phyloP scores from a whole-genome alignment of 2,797 vertebrate genomes.

The Rhincodon typus region DNA sequence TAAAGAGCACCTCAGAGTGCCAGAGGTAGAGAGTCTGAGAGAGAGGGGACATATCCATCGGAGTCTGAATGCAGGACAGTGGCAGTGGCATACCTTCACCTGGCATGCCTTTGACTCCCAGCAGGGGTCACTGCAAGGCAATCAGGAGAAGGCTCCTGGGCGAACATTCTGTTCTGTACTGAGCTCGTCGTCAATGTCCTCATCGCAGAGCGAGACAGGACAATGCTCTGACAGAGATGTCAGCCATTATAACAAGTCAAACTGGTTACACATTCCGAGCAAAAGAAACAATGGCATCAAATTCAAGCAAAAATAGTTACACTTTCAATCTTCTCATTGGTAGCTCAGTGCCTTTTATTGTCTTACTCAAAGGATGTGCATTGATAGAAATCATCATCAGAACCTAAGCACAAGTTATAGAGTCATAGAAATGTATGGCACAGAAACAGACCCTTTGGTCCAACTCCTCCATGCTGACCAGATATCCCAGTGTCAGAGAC shows the following conservation, averaged over 20 bases:
- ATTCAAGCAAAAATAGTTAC: neutral
- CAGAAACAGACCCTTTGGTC: no score
- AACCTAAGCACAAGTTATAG: neutral
- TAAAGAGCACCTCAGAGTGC: neutral
- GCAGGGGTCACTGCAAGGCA: neutral
- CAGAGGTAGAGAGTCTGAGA: no score
- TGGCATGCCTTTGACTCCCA: neutral
- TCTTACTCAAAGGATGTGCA: neutral
- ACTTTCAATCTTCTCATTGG: neutral
- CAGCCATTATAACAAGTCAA: neutral
- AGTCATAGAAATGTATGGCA: no score
- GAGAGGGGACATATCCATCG: neutral
- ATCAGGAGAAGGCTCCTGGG: neutral
- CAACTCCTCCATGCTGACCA: no score
- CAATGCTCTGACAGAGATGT: neutral
- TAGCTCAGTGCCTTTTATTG: neutral
- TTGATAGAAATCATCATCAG: neutral
- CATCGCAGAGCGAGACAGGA: neutral
- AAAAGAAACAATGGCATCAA: neutral
- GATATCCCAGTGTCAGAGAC: neutral
- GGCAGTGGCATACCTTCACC: neutral
- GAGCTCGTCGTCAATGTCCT: neutral
- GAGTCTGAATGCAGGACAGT: neutral
- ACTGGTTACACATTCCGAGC: neutral
- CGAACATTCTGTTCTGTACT: neutral